Evolutionary conservation across 2,113 vertebrate genomes (phyloP).

Genomic region (Cyanocitta stelleri): DNA sequence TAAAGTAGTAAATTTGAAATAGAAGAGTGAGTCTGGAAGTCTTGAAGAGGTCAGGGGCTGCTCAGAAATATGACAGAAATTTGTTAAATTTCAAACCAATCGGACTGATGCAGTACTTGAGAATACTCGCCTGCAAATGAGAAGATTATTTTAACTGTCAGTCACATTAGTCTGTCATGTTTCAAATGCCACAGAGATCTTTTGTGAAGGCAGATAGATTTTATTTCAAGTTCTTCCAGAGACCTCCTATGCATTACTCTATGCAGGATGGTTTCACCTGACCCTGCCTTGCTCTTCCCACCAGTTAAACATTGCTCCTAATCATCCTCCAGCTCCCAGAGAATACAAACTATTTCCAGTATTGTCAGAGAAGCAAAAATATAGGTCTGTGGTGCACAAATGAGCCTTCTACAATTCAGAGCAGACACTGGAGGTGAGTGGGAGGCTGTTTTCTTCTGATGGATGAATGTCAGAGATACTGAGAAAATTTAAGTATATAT

Average conservation of each 20-base stretch:
- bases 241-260: background rate
- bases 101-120: background rate
- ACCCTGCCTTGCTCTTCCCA: background rate
- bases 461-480: background rate
- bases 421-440: background rate
- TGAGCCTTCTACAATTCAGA: background rate
- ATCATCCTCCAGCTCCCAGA: background rate
- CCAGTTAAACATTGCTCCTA: background rate
- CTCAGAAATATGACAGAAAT: background rate
- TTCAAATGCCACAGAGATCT: background rate
- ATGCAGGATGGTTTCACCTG: background rate
- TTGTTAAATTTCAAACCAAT: background rate
- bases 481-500: background rate
- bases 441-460: background rate
- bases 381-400: background rate
- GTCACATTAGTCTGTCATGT: background rate
- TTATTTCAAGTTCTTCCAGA: background rate
- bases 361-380: background rate
- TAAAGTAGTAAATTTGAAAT: background rate
- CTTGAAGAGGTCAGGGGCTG: background rate
- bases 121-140: background rate
- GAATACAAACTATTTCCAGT: background rate
- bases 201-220: fast-evolving
- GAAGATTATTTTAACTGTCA: background rate
- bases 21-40: background rate